Base-by-base conservation (phyloP, 2,888 invertebrate species). In the Catocala nupta region DNA sequence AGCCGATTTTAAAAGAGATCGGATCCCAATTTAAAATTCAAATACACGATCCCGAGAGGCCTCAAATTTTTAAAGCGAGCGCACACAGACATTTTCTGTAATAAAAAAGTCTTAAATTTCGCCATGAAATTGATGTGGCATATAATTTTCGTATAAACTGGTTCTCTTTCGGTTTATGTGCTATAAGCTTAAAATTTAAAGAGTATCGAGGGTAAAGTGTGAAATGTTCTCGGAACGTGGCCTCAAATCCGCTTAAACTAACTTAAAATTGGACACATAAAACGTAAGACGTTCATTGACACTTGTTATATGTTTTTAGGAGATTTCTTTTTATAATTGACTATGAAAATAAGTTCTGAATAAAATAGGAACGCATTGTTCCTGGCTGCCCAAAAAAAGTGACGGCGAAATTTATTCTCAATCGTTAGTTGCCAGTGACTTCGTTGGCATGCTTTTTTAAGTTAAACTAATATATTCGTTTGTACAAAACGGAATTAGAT, bases 11-110 rank as follows among this genome's bases (percentile, higher is more conserved):
- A 81, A 78, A 74, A 44, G 47, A 81, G 71, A 73, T 71, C 65
- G 78, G 72, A 75, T 70, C 72, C 57, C 65, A 73, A 84, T 87
- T 85, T 87, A 79, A 87, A 86, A 87, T 81, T 86, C 85, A 82
- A 84, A 84, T 82, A 82, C 71, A 63, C 63, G 59, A 71, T 48
- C 62, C 70, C 58, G 25, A 53, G 71, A 57, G 59, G 71, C 60
- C 56, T 64, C 57, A 33, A 61, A 70, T 73, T 61, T 65, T 76
- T 72, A 54, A 68, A 64, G 60, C 49, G 51, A 59, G 16, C 34
- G 12, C n/a, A 8, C 43, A 34, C 12, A 54, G 52, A 54, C 13
- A 48, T 49, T 44, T 49, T 61, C 47, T 43, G 36, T 5, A 39
- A n/a, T 43, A 12, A 36, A 11, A 16, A 25, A 25, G 25, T 25